Percentiles rank a stretch among this genome's conserved stretches.
phyloP scores from a whole-genome alignment of 1,140 invertebrate species.

The Adoxophyes honmai region DNA sequence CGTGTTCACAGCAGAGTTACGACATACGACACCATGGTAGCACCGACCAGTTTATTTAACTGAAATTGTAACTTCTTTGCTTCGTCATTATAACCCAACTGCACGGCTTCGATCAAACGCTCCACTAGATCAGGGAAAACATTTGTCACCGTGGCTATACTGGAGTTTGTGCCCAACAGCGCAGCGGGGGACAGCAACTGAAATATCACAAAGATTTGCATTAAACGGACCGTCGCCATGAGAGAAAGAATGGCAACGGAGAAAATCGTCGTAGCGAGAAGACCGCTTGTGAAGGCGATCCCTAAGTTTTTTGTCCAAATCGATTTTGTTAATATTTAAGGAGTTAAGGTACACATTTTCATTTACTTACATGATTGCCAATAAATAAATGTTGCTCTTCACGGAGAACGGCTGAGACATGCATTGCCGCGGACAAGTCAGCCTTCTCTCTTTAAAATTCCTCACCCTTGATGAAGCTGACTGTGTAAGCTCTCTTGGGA shows the following conservation, averaged over 20 bases:
- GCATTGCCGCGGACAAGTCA: conserved; percentile 79
- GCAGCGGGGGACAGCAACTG: conserved; percentile 78
- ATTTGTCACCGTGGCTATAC: conserved; percentile 81
- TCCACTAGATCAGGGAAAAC: conserved; percentile 53
- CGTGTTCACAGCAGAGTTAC: no score
- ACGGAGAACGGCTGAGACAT: conserved; percentile 76
- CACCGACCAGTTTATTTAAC: conserved; percentile 39
- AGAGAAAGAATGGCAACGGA: no score
- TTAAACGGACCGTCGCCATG: no score
- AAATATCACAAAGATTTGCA: conserved; percentile 15
- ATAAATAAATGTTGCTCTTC: conserved; percentile 79
- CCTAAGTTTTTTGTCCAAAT: no score
- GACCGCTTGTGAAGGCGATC: no score
- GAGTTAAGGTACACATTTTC: no score
- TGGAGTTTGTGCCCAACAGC: conserved; percentile 80
- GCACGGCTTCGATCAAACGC: conserved; percentile 27
- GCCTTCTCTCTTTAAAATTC: conserved; percentile 83
- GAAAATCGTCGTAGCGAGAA: no score
- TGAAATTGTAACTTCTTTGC: conserved; percentile 33
- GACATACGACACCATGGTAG: conserved; percentile 27
- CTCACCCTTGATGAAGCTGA: conserved; percentile 79
- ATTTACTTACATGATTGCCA: conserved; percentile 79
- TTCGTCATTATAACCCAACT: conserved; percentile 24
- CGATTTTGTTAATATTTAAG: no score
- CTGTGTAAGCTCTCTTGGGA: conserved; percentile 82